These are phyloP conservation scores for Pomatostomus ruficeps DNA, from an alignment of 2,113 vertebrate species.

Conservation along the genomic window DNA sequence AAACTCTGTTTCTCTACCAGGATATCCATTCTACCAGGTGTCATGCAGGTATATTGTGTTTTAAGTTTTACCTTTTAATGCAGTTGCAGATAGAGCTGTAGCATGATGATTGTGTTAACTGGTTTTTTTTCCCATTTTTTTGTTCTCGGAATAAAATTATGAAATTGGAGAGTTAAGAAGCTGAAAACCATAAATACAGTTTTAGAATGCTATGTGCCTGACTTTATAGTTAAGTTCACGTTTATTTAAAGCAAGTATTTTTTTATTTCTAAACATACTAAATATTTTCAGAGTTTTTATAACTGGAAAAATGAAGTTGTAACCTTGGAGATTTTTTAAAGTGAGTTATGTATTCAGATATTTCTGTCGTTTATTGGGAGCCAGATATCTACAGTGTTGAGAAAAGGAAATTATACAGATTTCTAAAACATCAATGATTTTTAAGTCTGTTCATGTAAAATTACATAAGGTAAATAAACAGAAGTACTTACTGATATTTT, in stretches of 20 bases:
- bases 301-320: not conserved
- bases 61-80: conserved; percentile 39
- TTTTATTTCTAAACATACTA: not conserved
- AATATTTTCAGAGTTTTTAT: not conserved
- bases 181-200: not conserved
- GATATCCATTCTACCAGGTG: conserved; percentile 76
- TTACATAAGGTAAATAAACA: not conserved
- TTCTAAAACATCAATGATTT: not conserved
- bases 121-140: not conserved
- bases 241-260: not conserved
- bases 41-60: conserved; percentile 81
- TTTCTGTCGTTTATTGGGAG: not conserved
- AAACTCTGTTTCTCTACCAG: conserved; percentile 69
- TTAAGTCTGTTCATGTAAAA: not conserved
- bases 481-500: not conserved
- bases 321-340: not conserved
- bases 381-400: not conserved
- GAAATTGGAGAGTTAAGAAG: not conserved
- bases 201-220: not conserved
- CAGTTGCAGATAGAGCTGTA: not conserved
- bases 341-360: not conserved
- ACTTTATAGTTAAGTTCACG: not conserved
- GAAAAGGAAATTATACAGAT: not conserved
- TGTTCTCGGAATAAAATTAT: not conserved
- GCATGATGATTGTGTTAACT: not conserved